A percentile compares a stretch with the other conserved stretches of the same genome.
Evolutionary conservation across 2,888 invertebrate species (phyloP).

Genomic region (Trichopoda pennipes): DNA sequence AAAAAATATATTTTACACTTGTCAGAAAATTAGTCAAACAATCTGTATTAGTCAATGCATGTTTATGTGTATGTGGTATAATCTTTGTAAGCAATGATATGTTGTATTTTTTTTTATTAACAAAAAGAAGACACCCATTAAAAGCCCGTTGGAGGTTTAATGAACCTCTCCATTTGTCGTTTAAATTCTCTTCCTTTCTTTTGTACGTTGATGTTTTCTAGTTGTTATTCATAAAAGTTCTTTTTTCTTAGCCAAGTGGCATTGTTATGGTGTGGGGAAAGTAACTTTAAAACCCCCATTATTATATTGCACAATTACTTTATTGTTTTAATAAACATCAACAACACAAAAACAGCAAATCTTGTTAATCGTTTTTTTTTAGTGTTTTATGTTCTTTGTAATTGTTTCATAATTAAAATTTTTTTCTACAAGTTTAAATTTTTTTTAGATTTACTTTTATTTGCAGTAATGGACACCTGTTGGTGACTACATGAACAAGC

Average conservation of each 20-base stretch:
- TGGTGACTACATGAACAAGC: conserved; percentile 39
- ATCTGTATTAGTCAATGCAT: not conserved
- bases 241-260: not conserved
- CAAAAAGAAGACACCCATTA: conserved; percentile 51
- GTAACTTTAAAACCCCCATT: conserved; percentile 39
- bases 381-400: conserved; percentile 13
- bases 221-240: conserved; percentile 35
- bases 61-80: conserved; percentile 37
- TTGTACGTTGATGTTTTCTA: conserved; percentile 21
- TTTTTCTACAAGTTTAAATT: no score
- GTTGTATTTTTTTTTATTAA: conserved; percentile 32
- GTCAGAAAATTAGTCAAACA: conserved; percentile 5
- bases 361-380: conserved; percentile 30
- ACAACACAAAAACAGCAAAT: conserved; percentile 33
- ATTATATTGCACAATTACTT: conserved; percentile 61
- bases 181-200: conserved; percentile 41
- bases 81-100: conserved; percentile 55
- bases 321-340: conserved; percentile 53
- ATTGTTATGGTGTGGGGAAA: conserved; percentile 4
- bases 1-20: conserved; percentile 4
- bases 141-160: conserved; percentile 74
- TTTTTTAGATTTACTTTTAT: not conserved
- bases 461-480: conserved; percentile 55
- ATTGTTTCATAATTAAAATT: conserved; percentile 40
- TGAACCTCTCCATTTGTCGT: conserved; percentile 72